Evolutionary conservation across 2,888 invertebrate species (phyloP), one percentile per base, ranked within the genome.

Genomic region (Noctua fimbriata): DNA sequence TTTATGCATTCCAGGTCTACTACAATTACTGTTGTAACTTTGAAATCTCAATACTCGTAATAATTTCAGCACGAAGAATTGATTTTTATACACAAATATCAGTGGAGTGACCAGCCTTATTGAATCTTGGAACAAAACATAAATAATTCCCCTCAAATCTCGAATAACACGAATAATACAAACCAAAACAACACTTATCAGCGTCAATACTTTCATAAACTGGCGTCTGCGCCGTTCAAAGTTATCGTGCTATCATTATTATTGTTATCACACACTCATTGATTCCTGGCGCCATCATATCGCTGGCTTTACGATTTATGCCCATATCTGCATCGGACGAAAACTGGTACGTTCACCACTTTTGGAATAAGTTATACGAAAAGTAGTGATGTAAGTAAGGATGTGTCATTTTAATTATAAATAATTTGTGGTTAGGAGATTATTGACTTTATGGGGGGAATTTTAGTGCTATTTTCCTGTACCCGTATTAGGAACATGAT

Each of bases 251-350:
- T 92, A 92, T 91, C 91, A 83, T 81, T 86, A 88, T 84, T 86
- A 85, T 80, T 86, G 83, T 81, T 91, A 92, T 91, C 88, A 83
- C 73, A 85, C 82, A 87, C 84, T 90, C 90, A 90, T 90, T 90
- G 87, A 91, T 90, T 89, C 86, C 84, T 91, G 92, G 92, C 92
- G 92, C 92, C 92, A 85, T 52, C 76, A 60, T 89, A 89, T 90
- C 89, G 67, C 70, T 67, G 80, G 73, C 67, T 85, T 83, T 78
- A 87, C 76, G 80, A 79, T 76, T 78, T 75, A 79, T 81, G 41
- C 71, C 72, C 55, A 83, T 87, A 87, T 86, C 83, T 78, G 73
- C 73, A 86, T 66, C 74, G 71, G 58, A 74, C 41, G 52, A 74
- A 55, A 58, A 63, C 60, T 47, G 55, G 58, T 78, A 82, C 44